phyloP scores from a whole-genome alignment of 2,888 invertebrate species.

The Sisyra nigra region DNA sequence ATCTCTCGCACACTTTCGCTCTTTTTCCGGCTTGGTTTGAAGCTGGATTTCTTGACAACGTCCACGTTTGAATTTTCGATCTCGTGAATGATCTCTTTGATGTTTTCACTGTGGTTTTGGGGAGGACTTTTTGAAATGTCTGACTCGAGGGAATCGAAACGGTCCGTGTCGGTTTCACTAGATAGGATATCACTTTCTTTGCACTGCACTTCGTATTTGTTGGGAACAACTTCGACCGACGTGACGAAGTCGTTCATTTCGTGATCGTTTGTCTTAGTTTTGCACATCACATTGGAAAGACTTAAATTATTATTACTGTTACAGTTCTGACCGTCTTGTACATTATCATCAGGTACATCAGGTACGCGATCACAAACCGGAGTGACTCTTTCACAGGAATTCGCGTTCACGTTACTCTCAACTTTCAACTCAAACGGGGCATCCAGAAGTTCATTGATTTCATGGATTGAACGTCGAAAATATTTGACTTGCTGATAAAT shows the following conservation, averaged over 20 bases:
- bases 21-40: conserved; percentile 17
- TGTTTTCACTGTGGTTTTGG: conserved; percentile 22
- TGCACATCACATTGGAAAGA: not conserved
- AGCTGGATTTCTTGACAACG: not conserved
- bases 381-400: not conserved
- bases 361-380: not conserved
- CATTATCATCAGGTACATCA: conserved; percentile 1
- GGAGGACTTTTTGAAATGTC: conserved; percentile 15
- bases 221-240: not conserved
- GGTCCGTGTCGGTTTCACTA: conserved; percentile 10
- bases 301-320: not conserved
- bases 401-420: not conserved
- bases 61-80: conserved; percentile 13
- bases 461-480: conserved; percentile 54
- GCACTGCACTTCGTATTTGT: not conserved
- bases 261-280: not conserved
- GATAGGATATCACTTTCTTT: not conserved
- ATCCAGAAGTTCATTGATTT: conserved; percentile 45
- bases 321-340: not conserved
- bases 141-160: conserved; percentile 21
- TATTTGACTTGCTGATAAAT: conserved; percentile 66
- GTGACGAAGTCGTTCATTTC: not conserved
- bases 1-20: conserved; percentile 41
- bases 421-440: not conserved
- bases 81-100: conserved; percentile 20